phyloP scores from a whole-genome alignment of 2,797 vertebrate species.

The Fistularia commersonii region DNA sequence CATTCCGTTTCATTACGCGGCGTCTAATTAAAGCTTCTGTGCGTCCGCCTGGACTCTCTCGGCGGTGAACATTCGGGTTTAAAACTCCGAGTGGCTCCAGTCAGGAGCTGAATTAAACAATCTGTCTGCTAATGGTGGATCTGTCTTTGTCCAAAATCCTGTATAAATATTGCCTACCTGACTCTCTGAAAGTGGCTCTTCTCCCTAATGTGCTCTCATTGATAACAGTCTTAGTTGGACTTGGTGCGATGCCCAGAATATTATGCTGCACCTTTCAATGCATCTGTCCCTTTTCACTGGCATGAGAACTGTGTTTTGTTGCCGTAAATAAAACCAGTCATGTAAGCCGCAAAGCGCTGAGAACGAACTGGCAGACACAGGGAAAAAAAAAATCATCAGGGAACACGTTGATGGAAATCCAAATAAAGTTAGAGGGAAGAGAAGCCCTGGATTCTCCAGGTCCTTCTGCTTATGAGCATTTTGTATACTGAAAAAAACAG shows the following conservation, averaged over 20 bases:
- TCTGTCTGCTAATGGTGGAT: slow-evolving; percentile 6
- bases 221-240: slow-evolving; percentile 9
- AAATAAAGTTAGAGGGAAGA: too few species aligned
- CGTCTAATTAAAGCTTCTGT: slow-evolving; percentile 69
- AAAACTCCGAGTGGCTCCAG: slow-evolving; percentile 17
- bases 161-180: slow-evolving; percentile 18
- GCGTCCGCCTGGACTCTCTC: slow-evolving; percentile 25
- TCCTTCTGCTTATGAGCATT: too few species aligned
- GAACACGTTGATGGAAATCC: too few species aligned
- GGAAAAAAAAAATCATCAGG: too few species aligned
- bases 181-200: slow-evolving; percentile 5
- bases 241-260: not conserved
- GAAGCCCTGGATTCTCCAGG: too few species aligned
- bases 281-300: slow-evolving; percentile 32
- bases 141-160: slow-evolving; percentile 16
- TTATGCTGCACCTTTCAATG: slow-evolving; percentile 4
- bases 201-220: slow-evolving; percentile 7
- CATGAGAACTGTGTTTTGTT: slow-evolving; percentile 29
- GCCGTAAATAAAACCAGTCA: slow-evolving; percentile 29
- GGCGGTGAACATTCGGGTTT: slow-evolving; percentile 22
- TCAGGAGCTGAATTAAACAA: slow-evolving; percentile 21
- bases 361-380: slow-evolving; percentile 20
- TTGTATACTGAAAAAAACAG: too few species aligned
- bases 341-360: not conserved
- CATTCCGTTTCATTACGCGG: slow-evolving; percentile 64